Conservation (phyloP, 2,888 invertebrate species). For the Chalcosyrphus nemorum region DNA sequence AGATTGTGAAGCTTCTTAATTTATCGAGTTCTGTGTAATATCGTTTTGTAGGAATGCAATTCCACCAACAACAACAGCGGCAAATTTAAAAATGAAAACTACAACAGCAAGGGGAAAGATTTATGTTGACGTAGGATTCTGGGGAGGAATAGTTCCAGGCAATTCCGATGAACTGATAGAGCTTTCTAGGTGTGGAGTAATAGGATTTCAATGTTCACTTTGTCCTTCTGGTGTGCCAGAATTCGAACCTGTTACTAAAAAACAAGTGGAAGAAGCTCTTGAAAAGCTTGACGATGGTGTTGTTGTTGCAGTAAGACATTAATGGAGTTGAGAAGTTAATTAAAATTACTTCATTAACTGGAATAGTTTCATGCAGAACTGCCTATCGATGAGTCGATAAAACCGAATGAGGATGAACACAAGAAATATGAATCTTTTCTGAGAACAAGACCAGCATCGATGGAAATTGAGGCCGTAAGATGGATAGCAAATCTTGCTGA, state of each 20-base stretch:
- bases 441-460: conserved; percentile 85
- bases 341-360: not conserved
- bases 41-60: conserved; percentile 85
- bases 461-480: conserved; percentile 87
- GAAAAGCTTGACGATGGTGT: conserved; percentile 84
- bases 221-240: conserved; percentile 87
- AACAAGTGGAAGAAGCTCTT: conserved; percentile 85
- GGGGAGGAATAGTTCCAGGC: conserved; percentile 90
- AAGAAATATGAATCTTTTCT: conserved; percentile 86
- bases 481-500: conserved; percentile 84
- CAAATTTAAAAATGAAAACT: conserved; percentile 85
- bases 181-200: conserved; percentile 86
- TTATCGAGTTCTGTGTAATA: not conserved
- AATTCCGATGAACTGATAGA: conserved; percentile 84
- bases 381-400: conserved; percentile 81
- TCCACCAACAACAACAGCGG: conserved; percentile 87
- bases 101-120: conserved; percentile 84
- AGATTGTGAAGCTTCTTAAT: not conserved
- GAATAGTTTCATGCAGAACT: conserved; percentile 88
- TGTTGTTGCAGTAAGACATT: conserved; percentile 85
- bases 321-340: not conserved
- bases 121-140: conserved; percentile 88
- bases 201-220: conserved; percentile 89
- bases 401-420: conserved; percentile 81
- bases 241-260: conserved; percentile 85